Conservation (phyloP, 1,140 invertebrate genomes). For the Aphelenchoides fujianensis region DNA sequence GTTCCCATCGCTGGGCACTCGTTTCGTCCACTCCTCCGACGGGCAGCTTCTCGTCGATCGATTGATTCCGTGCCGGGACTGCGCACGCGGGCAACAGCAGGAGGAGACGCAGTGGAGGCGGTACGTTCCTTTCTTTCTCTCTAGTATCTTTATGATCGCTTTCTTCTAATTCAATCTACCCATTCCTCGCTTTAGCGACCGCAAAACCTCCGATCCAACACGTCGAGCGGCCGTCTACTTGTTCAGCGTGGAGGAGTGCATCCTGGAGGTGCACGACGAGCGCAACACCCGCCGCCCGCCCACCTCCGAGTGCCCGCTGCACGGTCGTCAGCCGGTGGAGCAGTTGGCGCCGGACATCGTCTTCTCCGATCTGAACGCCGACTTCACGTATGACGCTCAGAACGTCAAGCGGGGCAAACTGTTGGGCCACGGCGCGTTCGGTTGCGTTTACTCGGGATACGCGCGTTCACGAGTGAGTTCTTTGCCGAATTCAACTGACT, state of each 20-base stretch:
- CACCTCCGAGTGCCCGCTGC: slow-evolving; percentile 70
- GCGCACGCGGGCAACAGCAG: slow-evolving; percentile 25
- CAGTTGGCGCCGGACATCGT: slow-evolving; percentile 79
- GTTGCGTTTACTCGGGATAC: slow-evolving; percentile 74
- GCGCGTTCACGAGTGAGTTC: slow-evolving; percentile 29
- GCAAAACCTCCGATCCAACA: slow-evolving; percentile 38
- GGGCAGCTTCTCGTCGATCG: slow-evolving; percentile 89
- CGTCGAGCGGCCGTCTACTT: slow-evolving; percentile 58
- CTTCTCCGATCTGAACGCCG: slow-evolving; percentile 80
- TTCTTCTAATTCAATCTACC: slow-evolving; percentile 2
- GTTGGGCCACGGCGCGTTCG: slow-evolving; percentile 92
- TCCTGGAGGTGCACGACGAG: slow-evolving; percentile 76
- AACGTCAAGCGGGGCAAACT: slow-evolving; percentile 75
- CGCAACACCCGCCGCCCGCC: slow-evolving; percentile 66
- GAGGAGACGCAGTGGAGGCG: slow-evolving; percentile 18
- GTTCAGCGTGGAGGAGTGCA: slow-evolving; percentile 88
- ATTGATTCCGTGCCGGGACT: slow-evolving; percentile 81
- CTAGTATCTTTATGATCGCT: too few relatives aligned
- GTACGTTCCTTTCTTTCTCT: too few relatives aligned
- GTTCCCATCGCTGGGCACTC: slow-evolving; percentile 86
- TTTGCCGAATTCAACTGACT: too few relatives aligned
- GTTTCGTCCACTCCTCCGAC: slow-evolving; percentile 94
- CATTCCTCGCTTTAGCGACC: slow-evolving; percentile 20
- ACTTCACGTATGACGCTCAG: slow-evolving; percentile 71
- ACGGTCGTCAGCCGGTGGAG: slow-evolving; percentile 72